A percentile compares a stretch with the other conserved stretches of the same genome.
Evolutionary conservation across 2,888 invertebrate genomes (phyloP).

Genomic region (Tipula lateralis): DNA sequence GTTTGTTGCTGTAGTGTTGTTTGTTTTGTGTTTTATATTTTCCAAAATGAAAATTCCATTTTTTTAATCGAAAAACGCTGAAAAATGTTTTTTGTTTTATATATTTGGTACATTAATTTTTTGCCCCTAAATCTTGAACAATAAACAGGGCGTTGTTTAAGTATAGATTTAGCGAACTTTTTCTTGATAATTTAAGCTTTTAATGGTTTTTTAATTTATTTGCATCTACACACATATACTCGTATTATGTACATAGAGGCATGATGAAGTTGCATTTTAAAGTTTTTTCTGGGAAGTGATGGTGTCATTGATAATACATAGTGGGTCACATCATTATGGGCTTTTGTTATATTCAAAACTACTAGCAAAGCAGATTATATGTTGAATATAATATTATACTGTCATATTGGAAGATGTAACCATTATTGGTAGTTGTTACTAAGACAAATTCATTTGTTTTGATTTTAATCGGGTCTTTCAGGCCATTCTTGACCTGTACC

Average conservation of each 20-base stretch:
- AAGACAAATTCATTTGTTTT: too few relatives aligned
- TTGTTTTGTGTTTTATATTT: not conserved
- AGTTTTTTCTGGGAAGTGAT: not conserved
- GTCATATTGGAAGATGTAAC: too few relatives aligned
- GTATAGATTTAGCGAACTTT: not conserved
- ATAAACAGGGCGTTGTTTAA: not conserved
- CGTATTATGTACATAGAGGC: not conserved
- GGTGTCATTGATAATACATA: not conserved
- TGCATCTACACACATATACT: too few relatives aligned
- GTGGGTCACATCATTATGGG: too few relatives aligned
- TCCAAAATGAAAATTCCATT: not conserved
- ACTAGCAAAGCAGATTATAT: too few relatives aligned
- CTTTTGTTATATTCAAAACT: too few relatives aligned
- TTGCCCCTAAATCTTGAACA: not conserved
- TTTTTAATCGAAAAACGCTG: not conserved
- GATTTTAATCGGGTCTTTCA: too few relatives aligned
- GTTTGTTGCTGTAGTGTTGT: not conserved
- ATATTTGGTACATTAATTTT: not conserved
- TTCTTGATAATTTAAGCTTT: not conserved
- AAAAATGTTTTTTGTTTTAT: not conserved
- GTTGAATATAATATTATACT: too few relatives aligned
- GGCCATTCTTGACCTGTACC: too few relatives aligned
- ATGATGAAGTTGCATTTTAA: not conserved
- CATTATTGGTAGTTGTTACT: too few relatives aligned
- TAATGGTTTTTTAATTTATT: not conserved